These are phyloP conservation scores for Eidolon dupreanum DNA, from an alignment of 2,797 vertebrate genomes.

Conservation along the genomic window DNA sequence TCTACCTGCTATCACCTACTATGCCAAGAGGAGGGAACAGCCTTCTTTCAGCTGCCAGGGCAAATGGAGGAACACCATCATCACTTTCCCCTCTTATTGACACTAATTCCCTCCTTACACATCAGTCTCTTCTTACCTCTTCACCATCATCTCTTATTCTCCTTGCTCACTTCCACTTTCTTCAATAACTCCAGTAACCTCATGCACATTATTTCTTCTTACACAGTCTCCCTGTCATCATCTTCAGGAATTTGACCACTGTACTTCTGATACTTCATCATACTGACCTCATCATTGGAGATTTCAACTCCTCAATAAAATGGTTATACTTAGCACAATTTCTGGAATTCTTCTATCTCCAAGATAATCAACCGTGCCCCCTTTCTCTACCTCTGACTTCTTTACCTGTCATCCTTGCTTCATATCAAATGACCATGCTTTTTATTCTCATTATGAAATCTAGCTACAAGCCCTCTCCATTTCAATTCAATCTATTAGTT, in stretches of 20 bases:
- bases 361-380: background rate
- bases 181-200: constrained; percentile 15
- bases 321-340: background rate
- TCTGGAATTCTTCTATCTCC: background rate
- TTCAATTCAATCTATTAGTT: constrained; percentile 12
- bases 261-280: background rate
- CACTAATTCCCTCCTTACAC: background rate
- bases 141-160: background rate
- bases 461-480: background rate
- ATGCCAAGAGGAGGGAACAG: background rate
- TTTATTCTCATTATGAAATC: background rate
- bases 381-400: background rate
- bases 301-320: constrained; percentile 5
- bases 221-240: constrained; percentile 15
- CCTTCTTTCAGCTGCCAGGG: background rate
- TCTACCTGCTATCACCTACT: background rate
- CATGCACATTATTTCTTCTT: constrained; percentile 24
- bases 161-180: background rate
- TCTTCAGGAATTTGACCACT: background rate
- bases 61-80: background rate
- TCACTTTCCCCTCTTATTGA: background rate
- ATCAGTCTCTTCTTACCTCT: background rate
- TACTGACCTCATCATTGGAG: background rate
- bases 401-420: constrained; percentile 12
- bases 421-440: background rate